phyloP scores from a whole-genome alignment of 2,113 vertebrate species.

The Boleophthalmus pectinirostris region DNA sequence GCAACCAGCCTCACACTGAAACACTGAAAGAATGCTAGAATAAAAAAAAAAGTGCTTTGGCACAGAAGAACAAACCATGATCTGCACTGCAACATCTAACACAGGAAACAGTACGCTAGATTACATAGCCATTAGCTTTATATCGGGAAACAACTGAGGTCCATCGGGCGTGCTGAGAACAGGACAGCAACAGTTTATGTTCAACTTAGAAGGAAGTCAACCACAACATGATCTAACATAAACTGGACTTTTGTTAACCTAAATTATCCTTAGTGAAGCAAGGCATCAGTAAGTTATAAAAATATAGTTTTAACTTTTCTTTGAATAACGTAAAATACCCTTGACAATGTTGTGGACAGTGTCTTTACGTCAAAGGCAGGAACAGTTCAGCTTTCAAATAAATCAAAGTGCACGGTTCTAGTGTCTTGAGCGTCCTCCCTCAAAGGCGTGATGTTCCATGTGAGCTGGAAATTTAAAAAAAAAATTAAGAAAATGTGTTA shows the following conservation, averaged over 20 bases:
- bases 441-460: slow-evolving; percentile 96
- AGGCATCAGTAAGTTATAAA: slow-evolving; percentile 68
- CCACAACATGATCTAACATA: slow-evolving; percentile 8
- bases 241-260: slow-evolving; percentile 11
- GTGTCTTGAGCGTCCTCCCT: slow-evolving; percentile 88
- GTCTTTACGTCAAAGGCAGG: slow-evolving; percentile 38
- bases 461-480: slow-evolving; percentile 84
- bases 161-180: slow-evolving; percentile 13
- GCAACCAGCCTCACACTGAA: background rate
- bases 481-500: slow-evolving; percentile 5
- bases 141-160: slow-evolving; percentile 16
- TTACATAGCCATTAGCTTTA: slow-evolving; percentile 22
- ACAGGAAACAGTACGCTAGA: slow-evolving; percentile 8
- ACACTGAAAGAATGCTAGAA: background rate
- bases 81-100: slow-evolving; percentile 10
- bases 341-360: slow-evolving; percentile 43
- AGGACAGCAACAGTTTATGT: slow-evolving; percentile 23
- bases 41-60: slow-evolving; percentile 45
- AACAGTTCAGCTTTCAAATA: slow-evolving; percentile 42
- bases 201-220: slow-evolving; percentile 29
- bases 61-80: slow-evolving; percentile 23
- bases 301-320: slow-evolving; percentile 64
- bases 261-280: slow-evolving; percentile 34
- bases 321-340: slow-evolving; percentile 54
- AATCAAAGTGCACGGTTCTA: slow-evolving; percentile 66